These are phyloP conservation scores for Cydia fagiglandana DNA, from an alignment of 1,140 invertebrate species.

Conservation along the genomic window DNA sequence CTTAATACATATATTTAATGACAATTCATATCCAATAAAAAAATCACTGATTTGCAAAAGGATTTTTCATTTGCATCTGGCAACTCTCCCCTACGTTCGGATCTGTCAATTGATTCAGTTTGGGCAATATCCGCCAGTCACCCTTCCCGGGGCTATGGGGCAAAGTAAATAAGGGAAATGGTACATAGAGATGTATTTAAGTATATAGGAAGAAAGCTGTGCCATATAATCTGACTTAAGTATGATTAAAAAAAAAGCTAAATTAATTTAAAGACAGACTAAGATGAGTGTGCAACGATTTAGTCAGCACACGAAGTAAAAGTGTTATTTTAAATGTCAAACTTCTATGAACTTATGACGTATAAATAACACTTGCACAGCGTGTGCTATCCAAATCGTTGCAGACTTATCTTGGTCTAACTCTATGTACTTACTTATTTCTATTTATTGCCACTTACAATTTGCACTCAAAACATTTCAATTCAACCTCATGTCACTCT, in stretches of 20 bases:
- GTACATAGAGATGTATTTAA: not conserved
- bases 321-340: too few relatives aligned
- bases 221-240: not conserved
- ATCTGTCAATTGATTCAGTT: constrained; percentile 56
- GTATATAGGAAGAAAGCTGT: not conserved
- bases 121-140: constrained; percentile 66
- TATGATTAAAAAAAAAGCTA: too few relatives aligned
- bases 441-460: not conserved
- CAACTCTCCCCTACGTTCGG: constrained; percentile 14
- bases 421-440: not conserved
- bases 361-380: too few relatives aligned
- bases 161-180: constrained; percentile 10
- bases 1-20: too few relatives aligned
- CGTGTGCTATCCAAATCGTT: too few relatives aligned
- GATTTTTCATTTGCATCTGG: constrained; percentile 10
- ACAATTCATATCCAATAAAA: too few relatives aligned
- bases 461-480: not conserved
- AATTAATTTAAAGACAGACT: too few relatives aligned
- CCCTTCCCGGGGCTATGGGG: constrained; percentile 40
- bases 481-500: constrained; percentile 16
- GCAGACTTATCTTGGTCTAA: too few relatives aligned
- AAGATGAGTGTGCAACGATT: too few relatives aligned
- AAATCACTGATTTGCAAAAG: not conserved
- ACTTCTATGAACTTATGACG: too few relatives aligned
- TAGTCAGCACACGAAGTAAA: too few relatives aligned